These are phyloP conservation scores for Xiphophorus birchmanni DNA, from an alignment of 2,797 vertebrate species.

Conservation along the genomic window DNA sequence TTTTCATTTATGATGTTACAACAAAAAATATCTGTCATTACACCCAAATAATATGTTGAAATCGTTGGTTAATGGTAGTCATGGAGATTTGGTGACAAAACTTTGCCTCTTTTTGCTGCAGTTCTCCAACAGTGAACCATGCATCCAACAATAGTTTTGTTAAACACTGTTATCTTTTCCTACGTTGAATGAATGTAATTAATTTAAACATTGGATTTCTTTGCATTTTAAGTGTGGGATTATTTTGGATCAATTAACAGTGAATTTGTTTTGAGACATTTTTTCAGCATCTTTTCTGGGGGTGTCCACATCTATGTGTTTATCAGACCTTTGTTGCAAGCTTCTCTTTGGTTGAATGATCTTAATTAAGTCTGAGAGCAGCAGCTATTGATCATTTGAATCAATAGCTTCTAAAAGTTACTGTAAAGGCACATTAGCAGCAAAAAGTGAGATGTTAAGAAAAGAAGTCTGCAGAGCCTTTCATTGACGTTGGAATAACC, in stretches of 20 bases:
- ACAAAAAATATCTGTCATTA: neutral
- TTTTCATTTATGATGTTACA: neutral
- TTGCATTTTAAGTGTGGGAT: neutral
- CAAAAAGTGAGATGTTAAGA: neutral
- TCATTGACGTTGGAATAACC: slow-evolving; percentile 24
- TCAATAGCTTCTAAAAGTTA: slow-evolving; percentile 46
- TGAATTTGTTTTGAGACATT: neutral
- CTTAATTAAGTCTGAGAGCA: slow-evolving; percentile 21
- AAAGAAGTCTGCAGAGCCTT: slow-evolving; percentile 8
- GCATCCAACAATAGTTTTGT: neutral
- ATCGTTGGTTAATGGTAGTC: neutral
- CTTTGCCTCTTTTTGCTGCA: neutral
- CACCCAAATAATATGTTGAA: neutral
- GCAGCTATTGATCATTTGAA: slow-evolving; percentile 27
- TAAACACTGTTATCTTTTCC: neutral
- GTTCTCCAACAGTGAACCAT: neutral
- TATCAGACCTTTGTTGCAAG: neutral
- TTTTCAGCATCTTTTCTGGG: neutral
- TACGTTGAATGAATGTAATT: neutral
- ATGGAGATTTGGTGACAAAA: neutral
- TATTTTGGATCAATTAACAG: neutral
- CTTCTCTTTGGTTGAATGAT: slow-evolving; percentile 15
- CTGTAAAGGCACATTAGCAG: slow-evolving; percentile 24
- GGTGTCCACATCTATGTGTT: neutral
- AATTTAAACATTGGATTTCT: neutral